Base-by-base conservation (phyloP, 2,113 vertebrate genomes). In the Lepisosteus osseus region DNA sequence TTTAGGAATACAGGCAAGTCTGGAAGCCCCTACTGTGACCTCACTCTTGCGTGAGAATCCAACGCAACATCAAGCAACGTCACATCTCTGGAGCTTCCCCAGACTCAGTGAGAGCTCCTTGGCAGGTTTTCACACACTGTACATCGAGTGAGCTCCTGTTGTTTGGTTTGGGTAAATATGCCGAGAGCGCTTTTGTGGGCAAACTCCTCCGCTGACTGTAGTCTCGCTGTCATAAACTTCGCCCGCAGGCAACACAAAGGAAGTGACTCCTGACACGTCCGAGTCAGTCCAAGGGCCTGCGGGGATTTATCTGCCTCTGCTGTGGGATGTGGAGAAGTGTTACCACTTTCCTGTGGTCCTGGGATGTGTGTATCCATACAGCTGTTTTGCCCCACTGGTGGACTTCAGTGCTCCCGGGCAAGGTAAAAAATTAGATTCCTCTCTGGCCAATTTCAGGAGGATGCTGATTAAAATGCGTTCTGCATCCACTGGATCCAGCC, bases 301-400 rank as follows among this genome's bases (percentile, higher is more conserved):
- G 12, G 74, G 74, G 40, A 65, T 76, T 15, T 72, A 76, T 54
- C 61, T 76, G 4, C 74, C 74, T 2, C 15, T 64, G 9, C 65
- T 72, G 7, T 76, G 74, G 74, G 59, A 65, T 0, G 3, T 57
- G 0, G n/a, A 13, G 2, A 57, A 54, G 4, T 72, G 74, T 40
- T 45, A 47, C 59, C 7, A 45, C 15, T 76, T 41, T 29, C 74
- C 74, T 8, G 67, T 76, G 11, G 66, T 76, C 3, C 66, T 76
- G 40, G 61, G 65, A 13, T 69, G 55, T 42, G 2, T 29, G 12
- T 69, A 15, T 40, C 56, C 57, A 42, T 54, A 42, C 6, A 44
- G 41, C 45, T 43, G 8, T 15, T 76, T 76, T 4, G 61, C 65
- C 3, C 69, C 74, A 1, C 74, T 76, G 45, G 41, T 76, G 40